A percentile compares a stretch with the other conserved stretches of the same genome.
These are phyloP conservation scores for Antheraea mylitta DNA, from an alignment of 1,140 invertebrate species.

Conservation along the genomic window DNA sequence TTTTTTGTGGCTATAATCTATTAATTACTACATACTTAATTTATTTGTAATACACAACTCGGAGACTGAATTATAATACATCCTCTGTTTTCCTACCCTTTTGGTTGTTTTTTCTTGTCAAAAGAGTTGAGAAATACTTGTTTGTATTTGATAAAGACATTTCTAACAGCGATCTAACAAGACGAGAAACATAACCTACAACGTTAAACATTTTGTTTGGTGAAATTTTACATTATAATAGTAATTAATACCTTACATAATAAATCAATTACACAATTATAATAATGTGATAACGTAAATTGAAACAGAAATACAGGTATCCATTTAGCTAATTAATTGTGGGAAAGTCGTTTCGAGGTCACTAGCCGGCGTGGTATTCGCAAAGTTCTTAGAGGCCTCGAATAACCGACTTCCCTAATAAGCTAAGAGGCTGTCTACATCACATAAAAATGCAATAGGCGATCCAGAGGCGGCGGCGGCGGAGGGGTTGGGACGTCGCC, in stretches of 20 bases:
- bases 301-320: conserved; percentile 47
- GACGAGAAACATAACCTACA: background rate
- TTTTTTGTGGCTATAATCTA: too few species aligned
- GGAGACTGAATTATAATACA: too few species aligned
- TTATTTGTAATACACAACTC: too few species aligned
- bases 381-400: conserved; percentile 57
- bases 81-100: too few species aligned
- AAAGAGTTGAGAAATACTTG: too few species aligned
- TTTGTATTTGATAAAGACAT: too few species aligned
- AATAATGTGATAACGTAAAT: conserved; percentile 22
- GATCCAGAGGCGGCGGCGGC: conserved; percentile 36
- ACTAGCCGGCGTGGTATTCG: conserved; percentile 34
- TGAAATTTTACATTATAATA: too few species aligned
- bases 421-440: conserved; percentile 72
- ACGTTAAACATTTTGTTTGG: too few species aligned
- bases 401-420: conserved; percentile 70
- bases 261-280: too few species aligned
- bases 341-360: conserved; percentile 51
- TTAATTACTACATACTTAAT: too few species aligned
- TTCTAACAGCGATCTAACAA: conserved; percentile 17
- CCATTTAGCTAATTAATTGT: conserved; percentile 72
- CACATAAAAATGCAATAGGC: conserved; percentile 73
- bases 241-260: too few species aligned
- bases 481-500: conserved; percentile 34
- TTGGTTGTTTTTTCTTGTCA: too few species aligned